Percentiles rank a stretch among this genome's conserved stretches.
phyloP scores from a whole-genome alignment of 2,113 vertebrate genomes.

The Xerus inauris region DNA sequence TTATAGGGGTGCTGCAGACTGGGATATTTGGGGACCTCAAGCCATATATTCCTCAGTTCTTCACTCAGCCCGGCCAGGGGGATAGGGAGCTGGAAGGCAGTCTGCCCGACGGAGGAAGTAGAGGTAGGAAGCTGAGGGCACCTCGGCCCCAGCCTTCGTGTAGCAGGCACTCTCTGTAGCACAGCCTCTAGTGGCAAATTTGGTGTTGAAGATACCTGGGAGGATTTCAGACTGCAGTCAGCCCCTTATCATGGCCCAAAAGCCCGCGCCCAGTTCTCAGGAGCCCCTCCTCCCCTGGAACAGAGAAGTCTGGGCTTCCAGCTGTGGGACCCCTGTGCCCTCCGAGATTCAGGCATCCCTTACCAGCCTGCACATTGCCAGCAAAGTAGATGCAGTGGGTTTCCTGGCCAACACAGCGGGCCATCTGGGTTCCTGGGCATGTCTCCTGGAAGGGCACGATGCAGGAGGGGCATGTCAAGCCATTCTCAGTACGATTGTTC shows the following conservation, averaged over 20 bases:
- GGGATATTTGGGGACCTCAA: background rate
- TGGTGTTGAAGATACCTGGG: constrained; percentile 71
- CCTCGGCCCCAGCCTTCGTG: constrained; percentile 13
- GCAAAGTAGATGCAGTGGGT: constrained; percentile 69
- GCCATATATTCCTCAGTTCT: background rate
- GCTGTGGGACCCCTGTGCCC: background rate
- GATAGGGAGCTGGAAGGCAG: constrained; percentile 45
- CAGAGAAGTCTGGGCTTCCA: background rate
- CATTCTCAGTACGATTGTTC: constrained; percentile 67
- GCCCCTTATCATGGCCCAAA: background rate
- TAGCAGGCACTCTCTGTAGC: constrained; percentile 66
- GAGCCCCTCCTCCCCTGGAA: background rate
- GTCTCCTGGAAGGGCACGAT: constrained; percentile 57
- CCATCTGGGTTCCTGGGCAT: background rate
- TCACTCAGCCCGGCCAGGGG: constrained; percentile 51
- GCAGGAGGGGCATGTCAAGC: constrained; percentile 70
- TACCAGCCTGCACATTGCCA: constrained; percentile 72
- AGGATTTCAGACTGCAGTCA: background rate
- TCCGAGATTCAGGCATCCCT: background rate
- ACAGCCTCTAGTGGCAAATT: constrained; percentile 74
- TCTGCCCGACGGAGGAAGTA: constrained; percentile 66
- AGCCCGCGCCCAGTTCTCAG: background rate
- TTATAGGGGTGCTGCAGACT: background rate
- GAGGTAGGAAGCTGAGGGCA: constrained; percentile 67
- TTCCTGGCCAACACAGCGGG: constrained; percentile 70